Evolutionary conservation across 2,797 vertebrate genomes (phyloP), one percentile per base, ranked within the genome.

Genomic region (Chlorospingus flavigularis): DNA sequence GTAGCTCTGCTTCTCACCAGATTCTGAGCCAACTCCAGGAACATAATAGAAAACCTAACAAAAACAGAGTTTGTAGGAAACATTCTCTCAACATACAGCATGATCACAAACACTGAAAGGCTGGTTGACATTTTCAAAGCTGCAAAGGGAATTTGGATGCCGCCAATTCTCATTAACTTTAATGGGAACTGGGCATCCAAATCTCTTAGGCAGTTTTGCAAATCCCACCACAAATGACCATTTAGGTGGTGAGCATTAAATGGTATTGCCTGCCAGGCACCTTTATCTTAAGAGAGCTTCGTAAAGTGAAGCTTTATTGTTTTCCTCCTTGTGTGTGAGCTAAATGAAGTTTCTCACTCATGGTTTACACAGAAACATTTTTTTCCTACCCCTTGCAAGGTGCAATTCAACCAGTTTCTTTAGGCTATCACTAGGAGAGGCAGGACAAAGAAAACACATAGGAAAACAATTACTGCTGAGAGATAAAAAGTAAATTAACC

Each of bases 131-230:
- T 97, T 96, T 96, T 89, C 96, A 95, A 86, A 96, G 88, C 95
- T 93, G 95, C 92, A 97, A 92, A 90, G 95, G 93, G 94, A 93
- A 94, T 97, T 94, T 94, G 93, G 94, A 92, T 92, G 92, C 88
- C 35, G 81, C 89, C 94, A 96, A 65, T 96, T 97, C 95, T 96
- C 93, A 93, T 97, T 96, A 95, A 94, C 92, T 96, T 96, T 96
- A 95, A 95, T 95, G 89, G 92, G 86, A 96, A 96, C 91, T 91
- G 93, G 84, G 93, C 86, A 93, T 95, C 95, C 92, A 96, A 94
- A 95, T 96, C 91, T 95, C 96, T 68, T 62, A 92, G 89, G 96
- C 86, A 86, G 89, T 95, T 97, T 92, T 88, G 94, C 65, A 96
- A 96, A 96, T 94, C 94, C 94, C 96, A 96, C 85, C 92, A 93